phyloP scores from a whole-genome alignment of 2,113 vertebrate genomes.

The Bufo gargarizans region DNA sequence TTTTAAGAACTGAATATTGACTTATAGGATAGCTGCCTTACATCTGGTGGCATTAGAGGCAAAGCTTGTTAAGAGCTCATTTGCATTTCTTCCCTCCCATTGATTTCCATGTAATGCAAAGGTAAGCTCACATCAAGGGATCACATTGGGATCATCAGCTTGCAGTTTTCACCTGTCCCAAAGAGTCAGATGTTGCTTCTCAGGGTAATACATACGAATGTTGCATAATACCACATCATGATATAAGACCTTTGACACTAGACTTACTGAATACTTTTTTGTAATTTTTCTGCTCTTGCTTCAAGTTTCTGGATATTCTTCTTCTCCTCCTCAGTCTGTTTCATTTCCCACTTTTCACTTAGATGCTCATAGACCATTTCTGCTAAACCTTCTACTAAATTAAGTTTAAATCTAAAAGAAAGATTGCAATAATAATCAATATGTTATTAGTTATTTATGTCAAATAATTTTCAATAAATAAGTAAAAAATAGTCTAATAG shows the following conservation, averaged over 20 bases:
- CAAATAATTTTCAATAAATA: too few relatives aligned
- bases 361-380: neutral
- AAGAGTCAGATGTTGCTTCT: neutral
- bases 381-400: constrained; percentile 1
- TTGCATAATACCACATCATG: neutral
- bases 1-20: too few relatives aligned
- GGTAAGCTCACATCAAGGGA: neutral
- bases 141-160: neutral
- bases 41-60: too few relatives aligned
- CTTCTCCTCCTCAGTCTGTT: neutral
- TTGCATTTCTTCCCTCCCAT: too few relatives aligned
- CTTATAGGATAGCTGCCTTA: too few relatives aligned
- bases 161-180: neutral
- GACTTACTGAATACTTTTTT: constrained; percentile 22
- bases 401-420: neutral
- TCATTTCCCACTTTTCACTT: neutral
- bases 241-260: neutral
- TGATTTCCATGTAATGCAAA: neutral
- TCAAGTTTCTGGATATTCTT: constrained; percentile 24
- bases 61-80: too few relatives aligned
- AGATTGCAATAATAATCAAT: neutral
- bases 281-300: constrained; percentile 24
- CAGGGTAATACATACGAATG: neutral
- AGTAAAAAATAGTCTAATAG: too few relatives aligned
- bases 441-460: too few relatives aligned